Conservation (phyloP, 1,140 invertebrate genomes). For the Magallana angulata region DNA sequence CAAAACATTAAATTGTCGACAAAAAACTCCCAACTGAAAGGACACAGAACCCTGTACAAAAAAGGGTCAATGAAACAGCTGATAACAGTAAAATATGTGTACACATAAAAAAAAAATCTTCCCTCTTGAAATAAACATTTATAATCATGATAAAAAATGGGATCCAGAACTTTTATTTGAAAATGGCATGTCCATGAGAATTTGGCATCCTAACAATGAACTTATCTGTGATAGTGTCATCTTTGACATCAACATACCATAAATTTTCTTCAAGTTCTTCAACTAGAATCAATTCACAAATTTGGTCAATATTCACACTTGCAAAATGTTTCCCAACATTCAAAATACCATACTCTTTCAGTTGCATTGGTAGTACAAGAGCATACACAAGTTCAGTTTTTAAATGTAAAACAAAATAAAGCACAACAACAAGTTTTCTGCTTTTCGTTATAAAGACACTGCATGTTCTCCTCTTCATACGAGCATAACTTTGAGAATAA, state of each 20-base stretch:
- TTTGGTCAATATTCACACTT: slow-evolving; percentile 11
- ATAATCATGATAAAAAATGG: not conserved
- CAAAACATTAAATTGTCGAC: no score
- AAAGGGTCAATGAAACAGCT: no score
- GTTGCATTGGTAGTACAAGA: slow-evolving; percentile 26
- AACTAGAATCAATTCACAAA: slow-evolving; percentile 14
- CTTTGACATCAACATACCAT: not conserved
- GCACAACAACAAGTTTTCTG: not conserved
- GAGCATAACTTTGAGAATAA: slow-evolving; percentile 7
- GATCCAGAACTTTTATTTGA: not conserved
- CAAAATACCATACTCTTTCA: slow-evolving; percentile 9
- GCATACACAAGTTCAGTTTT: slow-evolving; percentile 30
- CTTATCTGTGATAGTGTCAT: not conserved
- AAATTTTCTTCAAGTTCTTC: not conserved
- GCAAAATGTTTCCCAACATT: slow-evolving; percentile 27
- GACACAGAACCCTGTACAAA: no score
- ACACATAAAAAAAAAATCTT: not conserved
- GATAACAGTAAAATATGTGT: not conserved
- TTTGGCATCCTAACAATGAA: slow-evolving; percentile 19
- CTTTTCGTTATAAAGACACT: not conserved
- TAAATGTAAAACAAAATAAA: slow-evolving; percentile 22
- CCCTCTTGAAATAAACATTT: no score
- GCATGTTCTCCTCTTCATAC: slow-evolving; percentile 9
- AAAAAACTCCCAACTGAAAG: no score
- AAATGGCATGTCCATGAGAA: slow-evolving; percentile 14